phyloP scores from a whole-genome alignment of 2,113 vertebrate genomes.

The Orthonyx spaldingii region DNA sequence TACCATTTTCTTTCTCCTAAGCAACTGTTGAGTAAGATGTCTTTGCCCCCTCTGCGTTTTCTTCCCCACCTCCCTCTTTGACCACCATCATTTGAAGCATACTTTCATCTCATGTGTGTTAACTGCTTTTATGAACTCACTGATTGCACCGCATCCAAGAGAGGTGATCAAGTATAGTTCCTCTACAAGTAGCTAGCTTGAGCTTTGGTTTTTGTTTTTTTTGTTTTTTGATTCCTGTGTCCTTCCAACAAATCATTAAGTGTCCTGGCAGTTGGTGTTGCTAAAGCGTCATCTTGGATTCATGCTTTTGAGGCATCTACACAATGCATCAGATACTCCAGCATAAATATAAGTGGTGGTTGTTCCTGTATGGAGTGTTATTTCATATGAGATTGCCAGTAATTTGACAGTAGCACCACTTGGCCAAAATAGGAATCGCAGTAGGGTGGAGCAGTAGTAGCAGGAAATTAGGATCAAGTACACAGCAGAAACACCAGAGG shows the following conservation, averaged over 20 bases:
- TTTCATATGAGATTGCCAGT: not conserved
- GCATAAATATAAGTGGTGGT: not conserved
- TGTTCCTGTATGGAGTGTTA: not conserved
- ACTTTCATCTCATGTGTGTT: not conserved
- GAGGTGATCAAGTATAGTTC: not conserved
- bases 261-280: not conserved
- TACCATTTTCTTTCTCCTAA: not conserved
- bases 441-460: not conserved
- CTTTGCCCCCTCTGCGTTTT: not conserved
- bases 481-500: not conserved
- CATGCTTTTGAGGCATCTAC: not conserved
- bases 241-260: not conserved
- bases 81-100: not conserved
- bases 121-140: not conserved
- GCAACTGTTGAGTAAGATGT: not conserved
- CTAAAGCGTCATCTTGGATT: not conserved
- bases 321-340: not conserved
- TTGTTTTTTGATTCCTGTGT: not conserved
- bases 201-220: not conserved
- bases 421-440: not conserved
- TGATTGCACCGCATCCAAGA: not conserved
- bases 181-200: not conserved
- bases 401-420: not conserved
- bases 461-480: not conserved
- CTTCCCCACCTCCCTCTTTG: not conserved